Percentiles rank a stretch among this genome's conserved stretches.
phyloP scores from a whole-genome alignment of 2,113 vertebrate species.

The Bos javanicus region DNA sequence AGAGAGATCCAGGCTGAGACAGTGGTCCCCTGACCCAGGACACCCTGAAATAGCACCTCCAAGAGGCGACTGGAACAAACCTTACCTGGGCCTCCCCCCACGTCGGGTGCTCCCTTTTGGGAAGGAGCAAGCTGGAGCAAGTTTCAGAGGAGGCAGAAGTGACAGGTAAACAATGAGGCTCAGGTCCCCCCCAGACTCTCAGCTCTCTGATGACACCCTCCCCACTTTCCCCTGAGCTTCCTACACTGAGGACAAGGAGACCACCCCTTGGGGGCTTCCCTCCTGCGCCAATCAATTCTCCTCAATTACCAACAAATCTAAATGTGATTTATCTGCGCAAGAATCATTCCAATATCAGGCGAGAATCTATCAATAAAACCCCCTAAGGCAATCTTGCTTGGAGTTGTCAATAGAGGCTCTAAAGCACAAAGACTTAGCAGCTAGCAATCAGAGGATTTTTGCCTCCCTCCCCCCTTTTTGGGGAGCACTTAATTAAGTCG shows the following conservation, averaged over 20 bases:
- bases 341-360: conserved; percentile 99
- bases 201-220: conserved; percentile 78
- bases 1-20: neutral
- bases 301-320: conserved; percentile 99
- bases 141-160: conserved; percentile 61
- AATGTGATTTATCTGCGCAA: conserved; percentile 99
- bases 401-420: conserved; percentile 93
- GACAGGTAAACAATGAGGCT: conserved; percentile 82
- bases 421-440: conserved; percentile 89
- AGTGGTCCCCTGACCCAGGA: neutral
- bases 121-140: neutral
- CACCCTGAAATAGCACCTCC: neutral
- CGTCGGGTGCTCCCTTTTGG: neutral
- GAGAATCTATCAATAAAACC: conserved; percentile 94
- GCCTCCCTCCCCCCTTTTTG: conserved; percentile 81
- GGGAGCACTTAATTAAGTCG: conserved; percentile 98
- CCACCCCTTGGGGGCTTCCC: conserved; percentile 83
- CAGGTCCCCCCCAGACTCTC: conserved; percentile 72
- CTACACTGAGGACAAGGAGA: conserved; percentile 76
- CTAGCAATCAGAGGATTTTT: conserved; percentile 91
- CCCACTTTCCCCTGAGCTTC: conserved; percentile 52
- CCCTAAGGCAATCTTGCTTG: conserved; percentile 93
- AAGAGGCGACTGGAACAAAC: neutral
- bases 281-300: conserved; percentile 93
- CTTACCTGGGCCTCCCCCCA: neutral